A percentile compares a stretch with the other conserved stretches of the same genome.
These are phyloP conservation scores for Coilia nasus DNA, from an alignment of 2,797 vertebrate species.

Conservation along the genomic window DNA sequence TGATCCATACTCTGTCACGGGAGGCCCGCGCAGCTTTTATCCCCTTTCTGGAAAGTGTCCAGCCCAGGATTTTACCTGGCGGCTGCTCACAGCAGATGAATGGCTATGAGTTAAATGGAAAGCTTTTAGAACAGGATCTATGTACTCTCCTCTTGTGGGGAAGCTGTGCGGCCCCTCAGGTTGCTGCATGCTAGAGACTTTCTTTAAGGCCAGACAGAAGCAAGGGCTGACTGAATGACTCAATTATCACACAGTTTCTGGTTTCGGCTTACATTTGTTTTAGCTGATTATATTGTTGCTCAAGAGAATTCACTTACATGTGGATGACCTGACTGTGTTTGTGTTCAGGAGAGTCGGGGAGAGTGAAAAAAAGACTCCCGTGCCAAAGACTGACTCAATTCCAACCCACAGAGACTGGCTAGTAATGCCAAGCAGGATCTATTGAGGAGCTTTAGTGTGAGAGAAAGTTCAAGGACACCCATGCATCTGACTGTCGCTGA, in stretches of 20 bases:
- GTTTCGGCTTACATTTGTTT: background rate
- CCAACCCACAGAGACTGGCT: background rate
- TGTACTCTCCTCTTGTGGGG: background rate
- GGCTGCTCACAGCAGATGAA: slow-evolving; percentile 60
- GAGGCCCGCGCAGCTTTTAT: slow-evolving; percentile 59
- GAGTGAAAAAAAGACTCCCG: background rate
- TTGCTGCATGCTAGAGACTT: background rate
- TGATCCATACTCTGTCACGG: slow-evolving; percentile 51
- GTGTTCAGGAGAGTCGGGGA: background rate
- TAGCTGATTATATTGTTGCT: slow-evolving; percentile 14
- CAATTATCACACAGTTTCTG: slow-evolving; percentile 8
- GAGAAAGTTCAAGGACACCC: background rate
- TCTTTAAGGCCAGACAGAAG: slow-evolving; percentile 30
- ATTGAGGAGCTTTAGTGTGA: background rate
- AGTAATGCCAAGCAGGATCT: background rate
- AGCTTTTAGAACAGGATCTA: slow-evolving; percentile 66
- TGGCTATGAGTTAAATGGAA: slow-evolving; percentile 66
- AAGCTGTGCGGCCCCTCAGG: background rate
- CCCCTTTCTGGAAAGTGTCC: slow-evolving; percentile 64
- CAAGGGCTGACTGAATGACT: background rate
- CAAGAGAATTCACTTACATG: background rate
- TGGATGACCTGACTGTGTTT: background rate
- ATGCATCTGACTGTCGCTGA: background rate
- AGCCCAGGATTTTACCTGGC: slow-evolving; percentile 62
- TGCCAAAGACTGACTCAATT: background rate